These are phyloP conservation scores for Neomonachus schauinslandi DNA, from an alignment of 2,113 vertebrate genomes.

Conservation along the genomic window DNA sequence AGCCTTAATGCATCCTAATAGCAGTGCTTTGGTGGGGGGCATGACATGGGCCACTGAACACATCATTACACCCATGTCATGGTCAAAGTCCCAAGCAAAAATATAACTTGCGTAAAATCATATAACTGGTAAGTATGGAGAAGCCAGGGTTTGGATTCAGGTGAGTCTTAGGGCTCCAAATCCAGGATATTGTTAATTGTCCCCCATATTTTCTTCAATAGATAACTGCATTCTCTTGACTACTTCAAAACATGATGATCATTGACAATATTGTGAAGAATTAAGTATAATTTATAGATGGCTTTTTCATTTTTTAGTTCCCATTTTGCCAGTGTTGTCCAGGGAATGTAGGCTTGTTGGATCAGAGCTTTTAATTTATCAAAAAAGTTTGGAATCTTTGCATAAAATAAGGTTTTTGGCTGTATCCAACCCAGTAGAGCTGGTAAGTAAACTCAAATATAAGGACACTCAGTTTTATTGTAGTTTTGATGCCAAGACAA, in stretches of 20 bases:
- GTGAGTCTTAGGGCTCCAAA: neutral
- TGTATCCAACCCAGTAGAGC: neutral
- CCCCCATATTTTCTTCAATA: neutral
- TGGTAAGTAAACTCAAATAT: neutral
- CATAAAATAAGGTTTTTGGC: neutral
- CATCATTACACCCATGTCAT: no score
- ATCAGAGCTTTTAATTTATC: neutral
- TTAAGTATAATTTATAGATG: neutral
- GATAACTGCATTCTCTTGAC: neutral
- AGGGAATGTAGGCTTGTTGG: neutral
- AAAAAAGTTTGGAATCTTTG: neutral
- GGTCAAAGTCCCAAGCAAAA: neutral
- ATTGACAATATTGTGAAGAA: neutral
- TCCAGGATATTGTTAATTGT: neutral
- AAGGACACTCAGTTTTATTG: neutral
- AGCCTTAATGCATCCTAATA: neutral
- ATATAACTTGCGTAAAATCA: neutral
- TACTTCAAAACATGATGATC: neutral
- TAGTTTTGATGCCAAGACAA: neutral
- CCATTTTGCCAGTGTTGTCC: neutral
- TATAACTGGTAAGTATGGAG: neutral
- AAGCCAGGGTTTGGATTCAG: neutral
- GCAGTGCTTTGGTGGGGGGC: neutral
- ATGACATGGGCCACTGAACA: neutral
- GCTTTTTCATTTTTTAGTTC: neutral